These are phyloP conservation scores for Strigamia crassipes DNA, from an alignment of 2,888 invertebrate genomes.

Conservation along the genomic window DNA sequence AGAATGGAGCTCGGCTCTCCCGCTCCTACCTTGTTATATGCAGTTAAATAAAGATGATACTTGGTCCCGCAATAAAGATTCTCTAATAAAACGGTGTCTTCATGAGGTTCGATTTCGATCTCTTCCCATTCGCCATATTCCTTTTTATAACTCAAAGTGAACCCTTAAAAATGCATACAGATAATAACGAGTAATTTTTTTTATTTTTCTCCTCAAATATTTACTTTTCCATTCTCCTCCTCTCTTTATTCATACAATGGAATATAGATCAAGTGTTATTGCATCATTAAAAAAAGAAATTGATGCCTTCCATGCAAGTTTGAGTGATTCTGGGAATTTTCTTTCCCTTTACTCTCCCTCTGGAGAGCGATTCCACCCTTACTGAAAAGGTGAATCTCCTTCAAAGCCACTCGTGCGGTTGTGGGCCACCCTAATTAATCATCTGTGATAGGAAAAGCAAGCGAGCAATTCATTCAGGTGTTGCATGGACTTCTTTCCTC, in stretches of 20 bases:
- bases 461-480: conserved; percentile 10
- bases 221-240: not conserved
- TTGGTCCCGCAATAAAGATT: conserved; percentile 57
- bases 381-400: not conserved
- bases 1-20: conserved; percentile 56
- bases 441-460: conserved; percentile 2
- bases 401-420: conserved; percentile 4
- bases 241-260: not conserved
- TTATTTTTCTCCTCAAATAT: not conserved
- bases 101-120: conserved; percentile 50
- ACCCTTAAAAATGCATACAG: conserved; percentile 50
- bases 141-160: conserved; percentile 52
- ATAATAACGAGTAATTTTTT: not conserved
- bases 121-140: conserved; percentile 52
- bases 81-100: conserved; percentile 50
- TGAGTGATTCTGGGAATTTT: conserved; percentile 10
- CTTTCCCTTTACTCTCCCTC: not conserved
- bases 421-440: conserved; percentile 10
- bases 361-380: not conserved
- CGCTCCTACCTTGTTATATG: conserved; percentile 57
- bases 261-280: conserved; percentile 3
- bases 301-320: not conserved
- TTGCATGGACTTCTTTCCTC: not conserved
- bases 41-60: conserved; percentile 57
- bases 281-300: conserved; percentile 10